Conservation (phyloP, 2,888 invertebrate species). For the Tanypteryx hageni region DNA sequence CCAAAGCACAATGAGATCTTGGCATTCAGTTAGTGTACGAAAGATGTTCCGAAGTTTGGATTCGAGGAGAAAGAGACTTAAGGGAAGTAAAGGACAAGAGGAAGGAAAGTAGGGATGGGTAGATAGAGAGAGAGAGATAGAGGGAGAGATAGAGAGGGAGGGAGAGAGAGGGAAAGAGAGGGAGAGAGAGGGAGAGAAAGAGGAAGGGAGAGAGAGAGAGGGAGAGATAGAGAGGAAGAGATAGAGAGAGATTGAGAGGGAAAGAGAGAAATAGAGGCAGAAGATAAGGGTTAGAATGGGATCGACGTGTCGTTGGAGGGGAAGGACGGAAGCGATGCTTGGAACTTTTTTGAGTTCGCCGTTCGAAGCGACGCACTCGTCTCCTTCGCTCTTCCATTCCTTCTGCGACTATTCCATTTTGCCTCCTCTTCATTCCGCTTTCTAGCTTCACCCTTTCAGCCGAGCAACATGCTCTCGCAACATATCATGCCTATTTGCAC, state of each 20-base stretch:
- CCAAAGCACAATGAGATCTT: background rate
- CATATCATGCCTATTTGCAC: too few relatives aligned
- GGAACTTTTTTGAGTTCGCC: too few relatives aligned
- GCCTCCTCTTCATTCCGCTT: too few relatives aligned
- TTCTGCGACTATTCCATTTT: too few relatives aligned
- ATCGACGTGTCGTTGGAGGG: background rate
- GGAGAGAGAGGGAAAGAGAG: too few relatives aligned
- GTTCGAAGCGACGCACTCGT: too few relatives aligned
- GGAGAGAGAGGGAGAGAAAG: too few relatives aligned
- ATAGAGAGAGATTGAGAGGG: background rate
- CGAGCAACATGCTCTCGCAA: too few relatives aligned
- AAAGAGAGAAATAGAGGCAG: background rate
- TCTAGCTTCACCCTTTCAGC: too few relatives aligned
- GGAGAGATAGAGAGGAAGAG: too few relatives aligned
- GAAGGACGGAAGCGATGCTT: background rate
- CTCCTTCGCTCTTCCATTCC: too few relatives aligned
- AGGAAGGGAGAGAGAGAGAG: background rate
- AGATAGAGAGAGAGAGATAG: too few relatives aligned
- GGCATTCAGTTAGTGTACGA: slow-evolving; percentile 3
- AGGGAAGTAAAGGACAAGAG: background rate
- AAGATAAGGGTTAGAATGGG: background rate
- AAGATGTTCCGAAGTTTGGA: slow-evolving; percentile 45
- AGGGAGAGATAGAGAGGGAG: background rate
- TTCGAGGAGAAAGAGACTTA: background rate
- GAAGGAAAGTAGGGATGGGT: background rate